Base-by-base conservation (phyloP, 2,797 vertebrate genomes). In the Sebastes trivittatus region DNA sequence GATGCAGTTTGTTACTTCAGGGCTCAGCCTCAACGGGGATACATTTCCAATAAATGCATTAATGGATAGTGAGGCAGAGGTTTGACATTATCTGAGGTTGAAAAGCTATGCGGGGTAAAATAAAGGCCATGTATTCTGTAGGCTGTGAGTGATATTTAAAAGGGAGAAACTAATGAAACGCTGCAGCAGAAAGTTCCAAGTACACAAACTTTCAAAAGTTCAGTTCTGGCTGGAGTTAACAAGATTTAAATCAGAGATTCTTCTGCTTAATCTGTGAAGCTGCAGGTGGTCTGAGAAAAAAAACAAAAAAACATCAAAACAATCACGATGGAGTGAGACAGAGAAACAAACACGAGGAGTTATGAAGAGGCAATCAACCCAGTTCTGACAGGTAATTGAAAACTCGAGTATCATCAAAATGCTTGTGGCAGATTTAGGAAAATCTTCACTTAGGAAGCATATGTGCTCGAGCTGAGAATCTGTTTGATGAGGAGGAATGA, bases 41-140 rank as follows among this genome's bases (percentile, higher is more conserved):
- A n/a, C 32, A 7, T 67, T 49, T 73, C 13, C 2, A 70, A 11
- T 27, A 16, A 78, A 49, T 5, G 36, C 42, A 1, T 52, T 66
- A 52, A 82, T 54, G 76, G 65, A 65, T 34, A 58, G 27, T 23
- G 18, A 23, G 32, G 36, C 9, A 23, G 59, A 72, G 20, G 20
- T 10, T 6, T 5, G 36, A 30, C 46, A 70, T 70, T 42, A 64
- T 32, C 16, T 22, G 36, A 64, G 23, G 11, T 11, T 77, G 38
- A 73, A 67, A 71, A 64, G 61, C 75, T 54, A 58, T 2, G 56
- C 56, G n/a, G 63, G 42, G 52, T 65, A 22, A 77, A 75, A 75
- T 70, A 66, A 73, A 32, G 54, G 63, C 2, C 11, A 20, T n/a
- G 67, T 38, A 71, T 22, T 61, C 11, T 61, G 56, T 5, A 18